These are phyloP conservation scores for Hoplodrina ambigua DNA, from an alignment of 2,888 invertebrate genomes.

Conservation along the genomic window DNA sequence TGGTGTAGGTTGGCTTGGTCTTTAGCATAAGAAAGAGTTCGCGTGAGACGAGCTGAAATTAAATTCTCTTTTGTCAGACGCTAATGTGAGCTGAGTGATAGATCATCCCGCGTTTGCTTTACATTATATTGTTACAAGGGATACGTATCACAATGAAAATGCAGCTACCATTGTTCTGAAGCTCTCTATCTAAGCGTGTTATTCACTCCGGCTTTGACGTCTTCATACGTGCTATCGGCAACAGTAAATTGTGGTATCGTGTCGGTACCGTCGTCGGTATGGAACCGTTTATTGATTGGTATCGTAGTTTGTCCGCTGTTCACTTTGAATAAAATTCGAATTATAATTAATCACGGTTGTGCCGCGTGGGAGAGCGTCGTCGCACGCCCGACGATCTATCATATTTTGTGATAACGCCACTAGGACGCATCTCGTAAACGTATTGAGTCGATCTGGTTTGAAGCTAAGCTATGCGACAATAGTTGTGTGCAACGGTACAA, in stretches of 20 bases:
- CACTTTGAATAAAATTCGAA: slow-evolving; percentile 91
- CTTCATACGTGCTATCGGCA: slow-evolving; percentile 87
- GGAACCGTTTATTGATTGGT: slow-evolving; percentile 91
- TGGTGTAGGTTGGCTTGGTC: slow-evolving; percentile 24
- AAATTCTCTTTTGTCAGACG: slow-evolving; percentile 37
- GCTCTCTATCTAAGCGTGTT: slow-evolving; percentile 81
- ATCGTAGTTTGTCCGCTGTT: slow-evolving; percentile 90
- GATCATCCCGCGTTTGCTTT: slow-evolving; percentile 69
- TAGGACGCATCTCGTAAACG: slow-evolving; percentile 86
- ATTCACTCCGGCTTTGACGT: slow-evolving; percentile 84
- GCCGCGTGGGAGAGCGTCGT: slow-evolving; percentile 89
- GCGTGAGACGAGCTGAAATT: slow-evolving; percentile 12
- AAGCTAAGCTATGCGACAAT: slow-evolving; percentile 81
- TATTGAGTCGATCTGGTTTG: slow-evolving; percentile 84
- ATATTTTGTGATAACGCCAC: slow-evolving; percentile 90
- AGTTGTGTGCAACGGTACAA: slow-evolving; percentile 73
- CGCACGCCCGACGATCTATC: slow-evolving; percentile 88
- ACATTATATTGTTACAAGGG: slow-evolving; percentile 71
- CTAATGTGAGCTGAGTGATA: slow-evolving; percentile 61
- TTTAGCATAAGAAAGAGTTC: neutral
- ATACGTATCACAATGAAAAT: slow-evolving; percentile 81
- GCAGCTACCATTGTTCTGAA: slow-evolving; percentile 83
- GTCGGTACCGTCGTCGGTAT: slow-evolving; percentile 88
- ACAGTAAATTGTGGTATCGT: slow-evolving; percentile 89
- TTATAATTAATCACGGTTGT: slow-evolving; percentile 90